Evolutionary conservation across 2,888 invertebrate genomes (phyloP).

Genomic region (Athrips mouffetella): DNA sequence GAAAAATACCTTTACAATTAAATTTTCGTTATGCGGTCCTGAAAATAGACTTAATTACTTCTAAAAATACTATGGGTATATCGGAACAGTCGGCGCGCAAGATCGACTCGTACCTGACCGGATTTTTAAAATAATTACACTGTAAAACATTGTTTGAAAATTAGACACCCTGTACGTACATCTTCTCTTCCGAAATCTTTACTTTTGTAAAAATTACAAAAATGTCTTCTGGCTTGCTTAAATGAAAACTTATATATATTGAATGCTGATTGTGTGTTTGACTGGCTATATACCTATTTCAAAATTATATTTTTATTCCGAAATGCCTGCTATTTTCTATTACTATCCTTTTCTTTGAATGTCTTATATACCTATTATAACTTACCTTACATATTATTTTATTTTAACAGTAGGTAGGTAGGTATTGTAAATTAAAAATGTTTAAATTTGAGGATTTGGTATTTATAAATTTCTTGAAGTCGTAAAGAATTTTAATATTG

Average conservation of each 20-base stretch:
- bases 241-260: constrained; percentile 25
- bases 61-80: too few relatives aligned
- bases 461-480: background rate
- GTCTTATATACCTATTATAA: constrained; percentile 1
- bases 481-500: background rate
- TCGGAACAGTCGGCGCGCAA: too few relatives aligned
- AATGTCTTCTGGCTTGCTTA: constrained; percentile 36
- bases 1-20: too few relatives aligned
- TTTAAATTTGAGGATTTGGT: background rate
- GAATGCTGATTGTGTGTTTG: constrained; percentile 19
- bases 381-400: background rate
- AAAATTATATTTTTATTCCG: constrained; percentile 23
- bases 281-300: constrained; percentile 20
- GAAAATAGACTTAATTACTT: too few relatives aligned
- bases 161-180: too few relatives aligned
- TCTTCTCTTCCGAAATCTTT: constrained; percentile 12
- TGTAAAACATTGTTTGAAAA: too few relatives aligned
- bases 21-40: too few relatives aligned
- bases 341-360: constrained; percentile 12
- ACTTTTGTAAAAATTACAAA: too few relatives aligned
- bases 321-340: constrained; percentile 14
- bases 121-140: too few relatives aligned
- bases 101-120: too few relatives aligned
- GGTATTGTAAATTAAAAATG: background rate
- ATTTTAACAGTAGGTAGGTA: background rate